Conservation (phyloP, 2,113 vertebrate species). For the Ceyx cyanopectus region DNA sequence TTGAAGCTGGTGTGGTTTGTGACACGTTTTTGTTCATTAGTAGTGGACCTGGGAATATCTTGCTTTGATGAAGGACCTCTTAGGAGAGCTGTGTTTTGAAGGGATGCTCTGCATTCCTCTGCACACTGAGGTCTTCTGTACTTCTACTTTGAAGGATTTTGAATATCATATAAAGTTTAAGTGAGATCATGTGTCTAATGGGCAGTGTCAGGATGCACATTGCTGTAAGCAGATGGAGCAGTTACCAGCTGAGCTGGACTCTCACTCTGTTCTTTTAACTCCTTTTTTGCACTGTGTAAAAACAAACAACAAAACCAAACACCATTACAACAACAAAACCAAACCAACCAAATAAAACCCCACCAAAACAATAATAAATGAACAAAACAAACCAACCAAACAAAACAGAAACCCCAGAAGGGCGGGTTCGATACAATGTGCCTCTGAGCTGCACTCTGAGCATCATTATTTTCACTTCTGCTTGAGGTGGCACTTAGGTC, state of each 20-base stretch:
- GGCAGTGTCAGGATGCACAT: neutral
- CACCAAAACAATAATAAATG: neutral
- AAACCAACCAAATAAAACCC: neutral
- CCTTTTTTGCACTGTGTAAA: neutral
- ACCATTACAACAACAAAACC: neutral
- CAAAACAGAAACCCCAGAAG: neutral
- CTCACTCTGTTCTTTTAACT: neutral
- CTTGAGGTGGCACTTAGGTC: neutral
- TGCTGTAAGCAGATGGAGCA: neutral
- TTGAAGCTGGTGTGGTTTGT: neutral
- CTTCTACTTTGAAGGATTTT: neutral
- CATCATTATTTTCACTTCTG: slow-evolving; percentile 4
- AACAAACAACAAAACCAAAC: neutral
- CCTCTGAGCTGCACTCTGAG: neutral
- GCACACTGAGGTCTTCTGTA: neutral
- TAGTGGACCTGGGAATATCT: neutral
- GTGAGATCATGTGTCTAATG: neutral
- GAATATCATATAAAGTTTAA: neutral
- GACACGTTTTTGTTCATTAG: neutral
- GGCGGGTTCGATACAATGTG: neutral
- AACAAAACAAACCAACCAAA: neutral
- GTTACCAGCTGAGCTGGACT: neutral
- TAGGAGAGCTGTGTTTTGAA: neutral
- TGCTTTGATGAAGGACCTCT: neutral
- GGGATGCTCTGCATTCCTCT: neutral